A percentile compares a stretch with the other conserved stretches of the same genome.
phyloP scores from a whole-genome alignment of 1,140 invertebrate species.

The Drosophila malerkotliana region DNA sequence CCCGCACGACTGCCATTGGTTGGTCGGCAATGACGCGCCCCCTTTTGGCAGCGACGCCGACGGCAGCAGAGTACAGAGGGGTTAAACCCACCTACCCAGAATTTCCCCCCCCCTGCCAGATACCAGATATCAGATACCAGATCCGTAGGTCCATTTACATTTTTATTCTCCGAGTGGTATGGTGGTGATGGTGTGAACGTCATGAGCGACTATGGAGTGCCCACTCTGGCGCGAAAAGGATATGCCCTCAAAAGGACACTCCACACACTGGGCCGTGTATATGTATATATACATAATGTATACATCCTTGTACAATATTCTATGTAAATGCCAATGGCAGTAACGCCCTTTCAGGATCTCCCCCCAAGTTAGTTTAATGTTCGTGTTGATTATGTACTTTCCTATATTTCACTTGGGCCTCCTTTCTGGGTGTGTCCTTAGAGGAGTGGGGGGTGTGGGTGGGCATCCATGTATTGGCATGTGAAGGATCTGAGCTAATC shows the following conservation, averaged over 20 bases:
- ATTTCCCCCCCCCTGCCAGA: conserved; percentile 7
- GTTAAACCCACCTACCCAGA: neutral
- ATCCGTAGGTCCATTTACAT: no score
- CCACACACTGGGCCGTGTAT: conserved; percentile 2
- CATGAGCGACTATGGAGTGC: conserved; percentile 65
- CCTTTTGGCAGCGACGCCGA: conserved; percentile 10
- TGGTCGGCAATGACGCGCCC: conserved; percentile 55
- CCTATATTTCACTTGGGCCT: conserved; percentile 36
- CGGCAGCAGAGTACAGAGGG: conserved; percentile 45
- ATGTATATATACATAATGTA: conserved; percentile 13
- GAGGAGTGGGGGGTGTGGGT: no score
- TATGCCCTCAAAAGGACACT: conserved; percentile 42
- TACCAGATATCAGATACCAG: neutral
- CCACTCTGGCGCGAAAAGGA: conserved; percentile 21
- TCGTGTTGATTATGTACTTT: conserved; percentile 73
- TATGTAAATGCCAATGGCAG: conserved; percentile 5
- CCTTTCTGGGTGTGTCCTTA: conserved; percentile 31
- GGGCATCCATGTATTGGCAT: conserved; percentile 15
- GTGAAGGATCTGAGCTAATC: conserved; percentile 61
- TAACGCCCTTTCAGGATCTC: neutral
- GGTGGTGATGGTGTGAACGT: conserved; percentile 39
- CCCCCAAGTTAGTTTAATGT: conserved; percentile 66
- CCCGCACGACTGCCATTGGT: conserved; percentile 51
- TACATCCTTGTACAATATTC: conserved; percentile 1
- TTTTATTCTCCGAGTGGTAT: no score